These are phyloP conservation scores for Tinamus guttatus DNA, from an alignment of 2,113 vertebrate species.

Conservation along the genomic window DNA sequence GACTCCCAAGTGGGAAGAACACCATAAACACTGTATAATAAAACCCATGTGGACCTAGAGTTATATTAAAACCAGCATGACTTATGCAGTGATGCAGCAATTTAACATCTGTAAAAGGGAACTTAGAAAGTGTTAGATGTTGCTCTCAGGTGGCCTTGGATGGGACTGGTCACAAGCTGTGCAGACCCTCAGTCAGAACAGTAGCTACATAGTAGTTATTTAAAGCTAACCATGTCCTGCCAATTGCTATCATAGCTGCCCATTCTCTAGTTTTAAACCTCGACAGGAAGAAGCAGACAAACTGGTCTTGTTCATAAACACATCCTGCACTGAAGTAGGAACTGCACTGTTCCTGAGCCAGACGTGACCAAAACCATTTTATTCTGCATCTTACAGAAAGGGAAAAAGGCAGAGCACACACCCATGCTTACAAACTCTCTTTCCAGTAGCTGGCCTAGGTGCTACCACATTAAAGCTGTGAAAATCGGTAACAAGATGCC, in stretches of 20 bases:
- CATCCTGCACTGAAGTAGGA: background rate
- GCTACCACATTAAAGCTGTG: background rate
- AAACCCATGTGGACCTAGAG: background rate
- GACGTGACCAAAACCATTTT: rapidly evolving
- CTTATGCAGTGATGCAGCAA: background rate
- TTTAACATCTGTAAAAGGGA: background rate
- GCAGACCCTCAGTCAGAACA: background rate
- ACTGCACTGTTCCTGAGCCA: background rate
- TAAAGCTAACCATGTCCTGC: background rate
- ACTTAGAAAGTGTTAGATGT: background rate
- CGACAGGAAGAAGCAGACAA: background rate
- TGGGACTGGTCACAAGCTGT: background rate
- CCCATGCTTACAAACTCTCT: background rate
- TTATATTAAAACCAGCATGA: background rate
- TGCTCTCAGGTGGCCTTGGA: background rate
- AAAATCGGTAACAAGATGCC: background rate
- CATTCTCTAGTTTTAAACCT: background rate
- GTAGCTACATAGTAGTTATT: background rate
- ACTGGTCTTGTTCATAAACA: background rate
- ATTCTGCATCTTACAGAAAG: background rate
- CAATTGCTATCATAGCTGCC: background rate
- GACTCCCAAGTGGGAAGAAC: background rate
- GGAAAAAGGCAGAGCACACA: background rate
- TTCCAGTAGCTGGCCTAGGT: background rate
- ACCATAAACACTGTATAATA: background rate